A percentile compares a stretch with the other conserved stretches of the same genome.
Conservation (phyloP, 2,888 invertebrate species). For the Cheilosia grossa region DNA sequence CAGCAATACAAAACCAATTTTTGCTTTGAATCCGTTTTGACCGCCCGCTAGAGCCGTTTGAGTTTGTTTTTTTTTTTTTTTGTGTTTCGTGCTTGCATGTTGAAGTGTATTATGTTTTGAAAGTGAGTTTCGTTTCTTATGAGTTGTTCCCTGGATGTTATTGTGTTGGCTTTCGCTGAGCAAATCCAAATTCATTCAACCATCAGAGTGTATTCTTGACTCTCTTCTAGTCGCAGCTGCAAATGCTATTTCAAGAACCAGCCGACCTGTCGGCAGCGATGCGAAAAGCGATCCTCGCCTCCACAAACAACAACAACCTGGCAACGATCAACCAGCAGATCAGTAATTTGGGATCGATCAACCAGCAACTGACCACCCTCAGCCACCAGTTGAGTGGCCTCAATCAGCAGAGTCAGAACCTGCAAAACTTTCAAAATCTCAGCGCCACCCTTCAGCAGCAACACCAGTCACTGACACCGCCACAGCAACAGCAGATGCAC, state of each 20-base stretch:
- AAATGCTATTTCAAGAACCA: conserved; percentile 80
- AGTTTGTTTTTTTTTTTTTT: conserved; percentile 34
- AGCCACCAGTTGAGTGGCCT: conserved; percentile 82
- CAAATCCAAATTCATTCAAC: conserved; percentile 18
- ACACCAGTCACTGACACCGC: conserved; percentile 68
- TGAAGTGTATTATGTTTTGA: conserved; percentile 35
- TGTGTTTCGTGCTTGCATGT: conserved; percentile 64
- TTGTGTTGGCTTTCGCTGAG: conserved; percentile 51
- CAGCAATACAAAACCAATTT: conserved; percentile 24
- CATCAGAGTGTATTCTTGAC: conserved; percentile 46
- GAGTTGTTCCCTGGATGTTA: conserved; percentile 48
- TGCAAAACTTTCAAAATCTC: conserved; percentile 82
- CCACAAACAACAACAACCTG: conserved; percentile 82
- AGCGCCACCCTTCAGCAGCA: conserved; percentile 76
- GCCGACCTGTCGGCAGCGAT: conserved; percentile 75
- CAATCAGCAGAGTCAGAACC: conserved; percentile 83
- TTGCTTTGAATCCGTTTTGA: conserved; percentile 48
- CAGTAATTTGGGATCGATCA: conserved; percentile 82
- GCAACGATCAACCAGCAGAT: conserved; percentile 83
- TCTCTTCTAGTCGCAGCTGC: conserved; percentile 80
- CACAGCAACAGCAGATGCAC: conserved; percentile 66
- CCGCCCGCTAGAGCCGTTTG: conserved; percentile 22
- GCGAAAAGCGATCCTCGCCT: conserved; percentile 77
- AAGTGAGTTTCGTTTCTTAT: conserved; percentile 6
- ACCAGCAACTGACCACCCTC: conserved; percentile 82